A percentile compares a stretch with the other conserved stretches of the same genome.
Conservation (phyloP, 2,888 invertebrate species). For the Ernsta delagoae region DNA sequence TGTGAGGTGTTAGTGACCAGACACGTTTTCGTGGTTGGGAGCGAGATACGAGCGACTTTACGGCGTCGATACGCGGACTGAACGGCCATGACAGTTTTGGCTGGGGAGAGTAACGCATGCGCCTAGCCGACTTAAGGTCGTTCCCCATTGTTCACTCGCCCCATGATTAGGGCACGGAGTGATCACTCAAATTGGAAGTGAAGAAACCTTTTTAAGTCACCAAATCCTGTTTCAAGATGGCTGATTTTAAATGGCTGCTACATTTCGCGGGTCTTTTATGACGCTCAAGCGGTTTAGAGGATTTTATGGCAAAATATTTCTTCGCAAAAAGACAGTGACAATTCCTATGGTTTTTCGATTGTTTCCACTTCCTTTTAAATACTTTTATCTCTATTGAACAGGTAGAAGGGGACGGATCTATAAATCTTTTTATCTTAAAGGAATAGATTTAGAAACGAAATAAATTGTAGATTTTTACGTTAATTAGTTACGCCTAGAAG, state of each 20-base stretch:
- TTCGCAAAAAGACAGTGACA: constrained; percentile 11
- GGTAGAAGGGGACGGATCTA: no score
- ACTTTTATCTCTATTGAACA: background rate
- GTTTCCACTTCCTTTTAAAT: background rate
- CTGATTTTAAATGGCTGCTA: constrained; percentile 42
- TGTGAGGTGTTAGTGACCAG: constrained; percentile 37
- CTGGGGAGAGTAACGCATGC: constrained; percentile 73
- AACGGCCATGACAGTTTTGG: constrained; percentile 75
- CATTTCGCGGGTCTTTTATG: constrained; percentile 17
- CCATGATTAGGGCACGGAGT: constrained; percentile 53
- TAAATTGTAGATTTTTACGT: no score
- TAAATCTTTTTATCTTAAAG: no score
- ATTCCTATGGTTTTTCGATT: background rate
- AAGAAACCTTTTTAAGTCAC: constrained; percentile 58
- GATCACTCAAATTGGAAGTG: constrained; percentile 55
- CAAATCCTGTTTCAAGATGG: constrained; percentile 48
- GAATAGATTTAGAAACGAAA: no score
- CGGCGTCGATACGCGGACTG: constrained; percentile 79
- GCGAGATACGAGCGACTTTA: constrained; percentile 56
- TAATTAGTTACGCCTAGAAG: no score
- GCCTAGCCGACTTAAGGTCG: constrained; percentile 66
- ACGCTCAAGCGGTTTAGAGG: constrained; percentile 4
- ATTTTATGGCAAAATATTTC: constrained; percentile 7
- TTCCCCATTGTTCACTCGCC: constrained; percentile 73
- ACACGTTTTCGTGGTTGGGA: constrained; percentile 28